Evolutionary conservation across 2,888 invertebrate species (phyloP).

Genomic region (Nomada lathburiana): DNA sequence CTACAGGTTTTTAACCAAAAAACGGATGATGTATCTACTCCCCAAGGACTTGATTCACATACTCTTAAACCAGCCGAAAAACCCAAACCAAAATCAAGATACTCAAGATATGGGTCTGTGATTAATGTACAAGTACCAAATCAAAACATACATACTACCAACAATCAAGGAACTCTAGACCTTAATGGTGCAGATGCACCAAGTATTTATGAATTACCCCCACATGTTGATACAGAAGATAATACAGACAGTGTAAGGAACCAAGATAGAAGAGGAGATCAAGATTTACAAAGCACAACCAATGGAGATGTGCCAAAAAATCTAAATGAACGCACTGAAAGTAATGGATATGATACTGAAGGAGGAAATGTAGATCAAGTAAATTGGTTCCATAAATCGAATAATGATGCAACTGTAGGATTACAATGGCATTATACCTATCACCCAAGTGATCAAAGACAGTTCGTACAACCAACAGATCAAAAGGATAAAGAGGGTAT

Average conservation of each 20-base stretch:
- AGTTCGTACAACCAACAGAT: conserved; percentile 35
- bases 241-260: conserved; percentile 7
- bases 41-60: background rate
- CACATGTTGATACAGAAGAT: conserved; percentile 28
- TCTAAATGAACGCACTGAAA: conserved; percentile 13
- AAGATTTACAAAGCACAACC: conserved; percentile 7
- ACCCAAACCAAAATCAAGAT: conserved; percentile 61
- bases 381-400: conserved; percentile 59
- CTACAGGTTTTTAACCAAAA: conserved; percentile 35
- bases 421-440: conserved; percentile 73
- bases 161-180: background rate
- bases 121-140: background rate
- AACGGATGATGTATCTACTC: background rate
- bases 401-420: conserved; percentile 59
- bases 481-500: conserved; percentile 25
- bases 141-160: background rate
- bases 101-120: conserved; percentile 27
- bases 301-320: background rate
- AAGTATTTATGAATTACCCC: conserved; percentile 33
- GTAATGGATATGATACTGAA: conserved; percentile 36
- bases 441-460: conserved; percentile 66
- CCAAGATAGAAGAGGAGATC: conserved; percentile 36
- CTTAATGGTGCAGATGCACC: background rate
- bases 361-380: conserved; percentile 46
- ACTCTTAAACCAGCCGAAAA: conserved; percentile 70